A percentile compares a stretch with the other conserved stretches of the same genome.
These are phyloP conservation scores for Mesopsocus fuscifrons DNA, from an alignment of 2,888 invertebrate genomes.

Conservation along the genomic window DNA sequence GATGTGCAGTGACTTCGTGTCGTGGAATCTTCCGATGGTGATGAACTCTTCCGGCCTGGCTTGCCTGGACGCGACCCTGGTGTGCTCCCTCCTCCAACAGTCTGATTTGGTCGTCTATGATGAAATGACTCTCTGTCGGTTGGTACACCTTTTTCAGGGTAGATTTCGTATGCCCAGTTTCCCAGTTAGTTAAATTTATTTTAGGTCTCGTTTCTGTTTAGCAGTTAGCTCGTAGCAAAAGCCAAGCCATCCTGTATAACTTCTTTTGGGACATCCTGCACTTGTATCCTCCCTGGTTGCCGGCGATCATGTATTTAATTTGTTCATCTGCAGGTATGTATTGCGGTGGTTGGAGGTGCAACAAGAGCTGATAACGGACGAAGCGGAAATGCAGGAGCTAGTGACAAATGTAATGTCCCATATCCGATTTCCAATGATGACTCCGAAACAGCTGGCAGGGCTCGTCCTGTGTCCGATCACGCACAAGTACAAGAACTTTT, in stretches of 20 bases:
- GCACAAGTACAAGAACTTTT: conserved; percentile 66
- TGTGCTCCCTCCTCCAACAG: conserved; percentile 58
- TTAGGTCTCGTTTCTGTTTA: not conserved
- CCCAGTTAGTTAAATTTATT: not conserved
- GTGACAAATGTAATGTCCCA: conserved; percentile 50
- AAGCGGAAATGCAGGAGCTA: conserved; percentile 29
- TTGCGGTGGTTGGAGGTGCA: conserved; percentile 64
- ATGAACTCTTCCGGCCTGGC: conserved; percentile 60
- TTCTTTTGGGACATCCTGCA: no score
- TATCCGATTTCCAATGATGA: conserved; percentile 81
- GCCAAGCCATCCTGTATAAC: no score
- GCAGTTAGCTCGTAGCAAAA: no score
- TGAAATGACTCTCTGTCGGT: conserved; percentile 67
- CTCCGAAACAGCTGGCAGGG: conserved; percentile 67
- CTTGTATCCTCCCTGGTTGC: no score
- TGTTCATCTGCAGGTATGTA: conserved; percentile 40
- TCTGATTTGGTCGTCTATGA: conserved; percentile 76
- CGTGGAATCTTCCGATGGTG: conserved; percentile 78
- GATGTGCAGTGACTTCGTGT: conserved; percentile 64
- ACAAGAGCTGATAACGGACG: conserved; percentile 32
- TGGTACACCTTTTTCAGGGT: no score
- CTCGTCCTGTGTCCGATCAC: conserved; percentile 59
- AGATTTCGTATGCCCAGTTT: conserved; percentile 10
- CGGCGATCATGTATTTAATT: no score
- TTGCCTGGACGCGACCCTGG: conserved; percentile 59